phyloP scores from a whole-genome alignment of 2,888 invertebrate genomes.

The Conchocele bisecta region DNA sequence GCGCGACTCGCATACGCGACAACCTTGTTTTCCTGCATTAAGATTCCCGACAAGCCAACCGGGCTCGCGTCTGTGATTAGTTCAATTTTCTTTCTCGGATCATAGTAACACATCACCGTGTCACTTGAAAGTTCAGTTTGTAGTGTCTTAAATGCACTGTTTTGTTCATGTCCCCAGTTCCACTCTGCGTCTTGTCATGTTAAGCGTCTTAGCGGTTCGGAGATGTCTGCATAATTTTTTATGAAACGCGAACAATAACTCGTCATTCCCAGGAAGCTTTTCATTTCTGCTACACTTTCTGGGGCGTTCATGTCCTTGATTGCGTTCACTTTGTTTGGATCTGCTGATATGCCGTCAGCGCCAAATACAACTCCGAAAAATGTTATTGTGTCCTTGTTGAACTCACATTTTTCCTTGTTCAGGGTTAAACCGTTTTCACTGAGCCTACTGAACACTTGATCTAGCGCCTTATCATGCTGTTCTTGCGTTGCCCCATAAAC shows the following conservation, averaged over 20 bases:
- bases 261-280: slow-evolving; percentile 61
- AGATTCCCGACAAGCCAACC: slow-evolving; percentile 56
- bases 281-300: slow-evolving; percentile 47
- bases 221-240: slow-evolving; percentile 46
- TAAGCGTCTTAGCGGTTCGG: slow-evolving; percentile 57
- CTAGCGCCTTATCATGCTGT: slow-evolving; percentile 49
- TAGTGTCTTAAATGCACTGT: slow-evolving; percentile 51
- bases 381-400: slow-evolving; percentile 45
- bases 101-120: slow-evolving; percentile 53
- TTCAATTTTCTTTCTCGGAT: slow-evolving; percentile 40
- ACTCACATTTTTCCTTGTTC: slow-evolving; percentile 49
- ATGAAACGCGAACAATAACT: slow-evolving; percentile 64
- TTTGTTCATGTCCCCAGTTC: slow-evolving; percentile 41
- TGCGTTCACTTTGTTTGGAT: slow-evolving; percentile 48
- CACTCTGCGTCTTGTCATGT: slow-evolving; percentile 33
- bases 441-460: slow-evolving; percentile 32
- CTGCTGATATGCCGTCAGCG: slow-evolving; percentile 34
- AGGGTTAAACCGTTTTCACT: slow-evolving; percentile 41
- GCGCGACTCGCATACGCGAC: slow-evolving; percentile 54
- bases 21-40: slow-evolving; percentile 39
- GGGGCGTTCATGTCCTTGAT: slow-evolving; percentile 44
- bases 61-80: slow-evolving; percentile 60
- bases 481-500: slow-evolving; percentile 46
- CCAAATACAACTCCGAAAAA: slow-evolving; percentile 36
- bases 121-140: slow-evolving; percentile 37